Evolutionary conservation across 1,140 invertebrate genomes (phyloP).

Genomic region (Ooceraea biroi): DNA sequence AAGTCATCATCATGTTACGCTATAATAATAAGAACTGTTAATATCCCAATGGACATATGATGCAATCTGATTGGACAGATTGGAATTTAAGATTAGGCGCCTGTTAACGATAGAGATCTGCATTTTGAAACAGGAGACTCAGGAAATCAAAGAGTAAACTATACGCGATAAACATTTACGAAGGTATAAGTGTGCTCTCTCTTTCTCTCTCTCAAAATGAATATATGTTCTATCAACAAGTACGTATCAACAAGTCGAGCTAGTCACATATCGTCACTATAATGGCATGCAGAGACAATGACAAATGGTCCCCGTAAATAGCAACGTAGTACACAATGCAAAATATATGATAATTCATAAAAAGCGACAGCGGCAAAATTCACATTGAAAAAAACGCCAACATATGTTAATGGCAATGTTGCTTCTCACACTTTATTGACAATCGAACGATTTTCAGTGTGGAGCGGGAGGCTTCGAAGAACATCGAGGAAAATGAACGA

Average conservation of each 20-base stretch:
- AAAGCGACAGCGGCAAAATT: not conserved
- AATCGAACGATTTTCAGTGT: slow-evolving; percentile 75
- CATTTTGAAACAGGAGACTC: not conserved
- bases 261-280: not conserved
- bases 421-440: not conserved
- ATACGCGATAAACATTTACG: slow-evolving; percentile 35
- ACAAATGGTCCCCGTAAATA: not conserved
- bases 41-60: not conserved
- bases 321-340: not conserved
- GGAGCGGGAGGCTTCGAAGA: slow-evolving; percentile 82
- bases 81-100: not conserved
- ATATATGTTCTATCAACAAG: not conserved
- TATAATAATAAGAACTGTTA: not conserved
- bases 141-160: not conserved
- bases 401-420: not conserved
- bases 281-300: not conserved
- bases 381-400: not conserved
- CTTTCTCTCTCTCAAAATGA: too few species aligned
- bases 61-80: not conserved
- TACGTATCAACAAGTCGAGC: not conserved
- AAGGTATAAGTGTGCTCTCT: too few species aligned
- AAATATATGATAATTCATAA: not conserved
- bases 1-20: not conserved
- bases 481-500: slow-evolving; percentile 83
- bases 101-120: not conserved